Percentiles rank a stretch among this genome's conserved stretches.
phyloP scores from a whole-genome alignment of 2,888 invertebrate genomes.

The Antheraea yamamai region DNA sequence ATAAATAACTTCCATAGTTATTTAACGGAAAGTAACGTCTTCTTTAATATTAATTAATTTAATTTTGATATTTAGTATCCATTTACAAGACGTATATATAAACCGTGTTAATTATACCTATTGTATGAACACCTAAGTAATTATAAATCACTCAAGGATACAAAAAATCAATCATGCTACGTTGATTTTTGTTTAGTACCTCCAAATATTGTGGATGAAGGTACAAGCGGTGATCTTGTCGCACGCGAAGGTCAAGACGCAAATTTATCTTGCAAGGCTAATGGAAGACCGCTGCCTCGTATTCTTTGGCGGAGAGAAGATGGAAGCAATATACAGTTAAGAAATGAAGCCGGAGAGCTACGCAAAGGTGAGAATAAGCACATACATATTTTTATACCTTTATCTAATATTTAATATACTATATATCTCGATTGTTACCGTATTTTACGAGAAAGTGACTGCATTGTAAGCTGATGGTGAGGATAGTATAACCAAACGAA shows the following conservation, averaged over 20 bases:
- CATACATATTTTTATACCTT: neutral
- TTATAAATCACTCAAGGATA: neutral
- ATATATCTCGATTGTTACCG: neutral
- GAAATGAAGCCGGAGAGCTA: constrained; percentile 70
- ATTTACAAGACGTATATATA: constrained; percentile 7
- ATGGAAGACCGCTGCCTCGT: constrained; percentile 87
- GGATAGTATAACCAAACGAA: too few relatives aligned
- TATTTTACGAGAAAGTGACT: too few relatives aligned
- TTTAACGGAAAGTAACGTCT: too few relatives aligned
- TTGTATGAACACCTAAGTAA: neutral
- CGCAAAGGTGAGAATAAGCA: constrained; percentile 59
- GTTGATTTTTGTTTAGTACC: constrained; percentile 81
- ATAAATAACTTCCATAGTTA: too few relatives aligned
- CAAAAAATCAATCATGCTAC: neutral
- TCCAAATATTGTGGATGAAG: constrained; percentile 89
- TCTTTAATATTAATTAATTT: too few relatives aligned
- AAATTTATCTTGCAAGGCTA: constrained; percentile 87
- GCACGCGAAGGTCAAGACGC: constrained; percentile 89
- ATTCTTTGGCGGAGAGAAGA: constrained; percentile 85
- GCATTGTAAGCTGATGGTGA: too few relatives aligned
- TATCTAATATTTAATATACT: neutral
- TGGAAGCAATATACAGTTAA: constrained; percentile 79
- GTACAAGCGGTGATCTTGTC: constrained; percentile 88
- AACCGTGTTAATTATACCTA: neutral
- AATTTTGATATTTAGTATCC: constrained; percentile 20